These are phyloP conservation scores for Oreochromis grahami DNA, from an alignment of 2,797 vertebrate species.

Conservation along the genomic window DNA sequence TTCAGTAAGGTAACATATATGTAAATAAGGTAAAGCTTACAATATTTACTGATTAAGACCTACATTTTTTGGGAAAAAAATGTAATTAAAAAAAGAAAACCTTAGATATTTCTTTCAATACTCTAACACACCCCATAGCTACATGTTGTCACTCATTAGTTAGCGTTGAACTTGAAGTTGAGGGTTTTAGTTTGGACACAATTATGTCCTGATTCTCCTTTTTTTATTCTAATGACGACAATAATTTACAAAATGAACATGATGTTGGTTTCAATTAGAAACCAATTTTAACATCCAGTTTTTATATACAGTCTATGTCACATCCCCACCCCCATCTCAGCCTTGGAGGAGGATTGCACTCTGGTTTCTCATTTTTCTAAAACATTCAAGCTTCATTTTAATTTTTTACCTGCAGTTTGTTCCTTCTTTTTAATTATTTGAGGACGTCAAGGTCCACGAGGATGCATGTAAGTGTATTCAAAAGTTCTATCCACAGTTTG, in stretches of 20 bases:
- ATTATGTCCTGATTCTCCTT: background rate
- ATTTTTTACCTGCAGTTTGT: background rate
- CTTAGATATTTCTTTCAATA: background rate
- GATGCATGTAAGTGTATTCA: background rate
- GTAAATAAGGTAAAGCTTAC: background rate
- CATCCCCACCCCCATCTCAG: rapidly evolving
- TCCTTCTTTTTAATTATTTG: background rate
- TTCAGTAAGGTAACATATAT: background rate
- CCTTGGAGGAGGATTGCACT: background rate
- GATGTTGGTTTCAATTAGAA: background rate
- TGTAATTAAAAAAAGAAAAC: background rate
- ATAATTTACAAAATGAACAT: background rate
- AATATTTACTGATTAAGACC: background rate
- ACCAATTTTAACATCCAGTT: background rate
- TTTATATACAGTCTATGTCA: background rate
- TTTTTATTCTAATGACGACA: background rate
- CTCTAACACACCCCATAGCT: background rate
- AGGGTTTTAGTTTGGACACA: background rate
- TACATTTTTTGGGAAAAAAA: background rate
- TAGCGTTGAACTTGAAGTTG: background rate
- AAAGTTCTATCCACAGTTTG: background rate
- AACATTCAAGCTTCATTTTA: background rate
- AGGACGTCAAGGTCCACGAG: background rate
- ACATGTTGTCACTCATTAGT: background rate
- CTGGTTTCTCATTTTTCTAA: background rate